Evolutionary conservation across 2,797 vertebrate genomes (phyloP), one percentile per base, ranked within the genome.

Genomic region (Anisognathus igniventris): DNA sequence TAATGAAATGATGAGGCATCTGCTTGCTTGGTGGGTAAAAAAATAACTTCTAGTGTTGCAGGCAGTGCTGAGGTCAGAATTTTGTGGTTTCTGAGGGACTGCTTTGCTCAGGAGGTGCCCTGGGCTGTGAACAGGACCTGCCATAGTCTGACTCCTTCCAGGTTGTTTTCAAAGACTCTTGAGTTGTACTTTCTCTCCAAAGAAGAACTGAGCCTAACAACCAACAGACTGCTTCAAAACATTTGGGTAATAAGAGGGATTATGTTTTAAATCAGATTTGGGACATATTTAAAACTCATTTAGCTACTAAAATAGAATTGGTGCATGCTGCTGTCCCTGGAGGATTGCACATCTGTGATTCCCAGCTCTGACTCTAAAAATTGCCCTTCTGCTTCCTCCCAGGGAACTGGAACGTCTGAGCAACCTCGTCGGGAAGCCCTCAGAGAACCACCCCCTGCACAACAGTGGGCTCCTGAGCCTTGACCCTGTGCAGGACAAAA

Each of bases 401-500:
- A 98, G 99, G 96, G 99, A 99, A 60, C 75, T 99, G 98, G 98
- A 98, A 15, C 98, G 98, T 37, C 98, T 99, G 60, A 98, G 98
- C 97, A 98, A 98, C 95, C 97, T 98, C 22, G 98, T 98, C 82
- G 99, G 99, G 96, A 99, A 99, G 97, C 99, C 99, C 8, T 99
- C 98, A 21, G 98, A 98, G 97, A 99, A 98, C 94, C 98, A 98
- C 77, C 98, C 98, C 86, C 98, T 99, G 93, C 98, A 99, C 97
- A 98, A 98, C 94, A 98, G 98, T 11, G 98, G 98, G 82, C 97
- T 98, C 92, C 93, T 98, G 97, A 99, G 99, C 96, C 97, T 99
- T 42, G 98, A 99, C 96, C 98, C 98, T 23, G 98, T 98, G 96
- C 99, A 99, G 94, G 99, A 99, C 96, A 98, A 99, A 96, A 99